Evolutionary conservation across 1,140 invertebrate genomes (phyloP), one percentile per base, ranked within the genome.

Genomic region (Musca domestica): DNA sequence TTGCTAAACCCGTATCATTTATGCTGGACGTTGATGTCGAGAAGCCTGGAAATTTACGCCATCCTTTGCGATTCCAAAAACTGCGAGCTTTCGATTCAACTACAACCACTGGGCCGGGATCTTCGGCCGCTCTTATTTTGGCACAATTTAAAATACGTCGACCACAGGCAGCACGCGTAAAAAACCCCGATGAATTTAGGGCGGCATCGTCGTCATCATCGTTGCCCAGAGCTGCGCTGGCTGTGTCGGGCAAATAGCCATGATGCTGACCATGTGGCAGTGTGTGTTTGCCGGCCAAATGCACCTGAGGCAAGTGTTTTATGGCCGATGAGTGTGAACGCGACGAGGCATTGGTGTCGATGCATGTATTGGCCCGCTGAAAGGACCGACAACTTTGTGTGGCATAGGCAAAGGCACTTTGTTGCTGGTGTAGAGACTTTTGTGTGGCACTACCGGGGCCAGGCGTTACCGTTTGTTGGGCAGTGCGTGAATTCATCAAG

Each of bases 1-100:
- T 83, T 79, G 86, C 83, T 65, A 87, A 78, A 68, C 87, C 86
- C 15, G 86, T 83, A 75, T 88, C 87, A 69, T 88, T 87, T 72
- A 88, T 87, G 74, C 87, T 89, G 71, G 86, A 87, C 30, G 85
- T 89, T 73, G 86, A 88, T 6, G 76, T 78, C 48, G 88, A 87
- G 68, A 92, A 88, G 17, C 87, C 88, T 19, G 90, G 88, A 69
- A 91, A 84, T 78, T 92, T 92, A 74, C 88, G 90, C 91, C 90
- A 92, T 1, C 88, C 85, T 74, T 90, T 91, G 81, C 88, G 88
- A 69, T 88, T 89, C 86, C 87, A 88, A 74, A 89, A 89, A 46
- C 87, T 85, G 64, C 83, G 85, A n/a, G 78, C 78, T 66, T 81
- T 81, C 46, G 78, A 81, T 34, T 81, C 78, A 63, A 56, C 71